Evolutionary conservation across 1,140 invertebrate species (phyloP).

Genomic region (Platyura marginata): DNA sequence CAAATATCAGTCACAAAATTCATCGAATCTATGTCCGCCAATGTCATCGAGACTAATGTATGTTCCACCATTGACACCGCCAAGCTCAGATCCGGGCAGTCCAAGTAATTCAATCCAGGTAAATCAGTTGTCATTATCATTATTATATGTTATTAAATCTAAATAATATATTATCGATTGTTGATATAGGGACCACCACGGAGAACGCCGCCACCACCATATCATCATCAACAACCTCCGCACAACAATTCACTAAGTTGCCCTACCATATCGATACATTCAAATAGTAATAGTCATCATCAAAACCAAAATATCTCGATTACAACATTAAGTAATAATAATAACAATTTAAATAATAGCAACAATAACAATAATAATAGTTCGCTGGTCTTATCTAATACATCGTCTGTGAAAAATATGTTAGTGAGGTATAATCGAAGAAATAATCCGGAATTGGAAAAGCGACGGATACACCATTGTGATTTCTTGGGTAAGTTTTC

Average conservation of each 20-base stretch:
- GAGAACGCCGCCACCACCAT: conserved; percentile 9
- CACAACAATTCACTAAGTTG: neutral
- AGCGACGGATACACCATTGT: conserved; percentile 85
- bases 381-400: conserved; percentile 1
- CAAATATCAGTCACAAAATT: neutral
- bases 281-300: neutral
- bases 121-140: conserved; percentile 4
- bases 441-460: conserved; percentile 92
- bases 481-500: conserved; percentile 75
- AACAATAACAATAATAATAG: conserved; percentile 1
- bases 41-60: conserved; percentile 38
- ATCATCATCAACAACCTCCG: conserved; percentile 6
- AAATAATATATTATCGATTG: neutral
- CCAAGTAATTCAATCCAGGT: conserved; percentile 40
- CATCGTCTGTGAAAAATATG: conserved; percentile 3
- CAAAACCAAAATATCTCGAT: conserved; percentile 1
- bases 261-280: neutral
- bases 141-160: neutral
- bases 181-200: neutral
- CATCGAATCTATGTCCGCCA: conserved; percentile 3
- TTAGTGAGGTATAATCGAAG: conserved; percentile 65
- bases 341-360: neutral
- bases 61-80: conserved; percentile 60
- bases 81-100: conserved; percentile 64
- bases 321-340: neutral